These are phyloP conservation scores for Ridgeia piscesae DNA, from an alignment of 1,140 invertebrate genomes.

Conservation along the genomic window DNA sequence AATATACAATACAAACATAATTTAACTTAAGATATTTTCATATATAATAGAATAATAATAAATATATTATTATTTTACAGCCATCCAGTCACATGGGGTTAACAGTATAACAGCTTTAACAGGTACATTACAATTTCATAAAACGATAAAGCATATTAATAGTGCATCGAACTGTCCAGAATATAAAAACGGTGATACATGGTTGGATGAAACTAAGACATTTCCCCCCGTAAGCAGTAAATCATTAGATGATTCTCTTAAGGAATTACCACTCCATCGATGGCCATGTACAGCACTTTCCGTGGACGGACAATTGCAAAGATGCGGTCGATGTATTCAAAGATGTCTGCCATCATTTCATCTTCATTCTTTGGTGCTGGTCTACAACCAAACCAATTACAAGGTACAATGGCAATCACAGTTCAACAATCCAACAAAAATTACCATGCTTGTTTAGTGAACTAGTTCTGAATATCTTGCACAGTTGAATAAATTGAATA, in stretches of 20 bases:
- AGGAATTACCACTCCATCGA: constrained; percentile 87
- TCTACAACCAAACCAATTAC: constrained; percentile 61
- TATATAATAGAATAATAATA: no score
- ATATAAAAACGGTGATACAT: no score
- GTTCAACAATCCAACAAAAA: background rate
- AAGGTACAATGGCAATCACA: background rate
- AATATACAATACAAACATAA: no score
- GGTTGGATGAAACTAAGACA: no score
- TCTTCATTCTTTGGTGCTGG: constrained; percentile 97
- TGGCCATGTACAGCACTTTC: constrained; percentile 97
- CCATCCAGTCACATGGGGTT: no score
- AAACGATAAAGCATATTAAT: no score
- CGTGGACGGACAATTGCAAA: constrained; percentile 94
- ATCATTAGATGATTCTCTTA: constrained; percentile 10
- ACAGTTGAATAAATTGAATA: background rate
- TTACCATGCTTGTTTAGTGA: background rate
- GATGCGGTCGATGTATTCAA: constrained; percentile 96
- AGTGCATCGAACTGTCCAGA: no score
- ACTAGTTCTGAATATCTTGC: no score
- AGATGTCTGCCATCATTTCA: constrained; percentile 99
- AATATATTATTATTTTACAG: no score
- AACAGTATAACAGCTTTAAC: no score
- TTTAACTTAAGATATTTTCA: no score
- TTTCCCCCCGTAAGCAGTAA: background rate
- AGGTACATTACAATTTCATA: no score